Evolutionary conservation across 1,140 invertebrate genomes (phyloP).

Genomic region (Cydia amplana): DNA sequence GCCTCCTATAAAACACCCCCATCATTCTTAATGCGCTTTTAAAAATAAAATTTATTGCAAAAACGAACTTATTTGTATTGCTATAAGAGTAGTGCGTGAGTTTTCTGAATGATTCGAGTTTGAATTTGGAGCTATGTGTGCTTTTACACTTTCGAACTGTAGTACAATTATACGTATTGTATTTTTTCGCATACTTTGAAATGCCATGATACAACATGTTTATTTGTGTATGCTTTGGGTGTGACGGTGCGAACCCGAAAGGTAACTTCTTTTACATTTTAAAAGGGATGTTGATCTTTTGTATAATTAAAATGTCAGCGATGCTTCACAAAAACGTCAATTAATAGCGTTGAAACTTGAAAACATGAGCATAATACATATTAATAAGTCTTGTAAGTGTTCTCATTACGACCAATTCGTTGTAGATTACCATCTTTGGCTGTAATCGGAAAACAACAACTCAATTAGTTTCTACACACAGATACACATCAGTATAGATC

Average conservation of each 20-base stretch:
- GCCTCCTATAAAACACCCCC: conserved; percentile 29
- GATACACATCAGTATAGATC: conserved; percentile 45
- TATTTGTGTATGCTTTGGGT: conserved; percentile 25
- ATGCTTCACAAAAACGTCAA: conserved; percentile 49
- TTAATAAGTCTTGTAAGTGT: conserved; percentile 69
- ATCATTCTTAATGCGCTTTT: background rate
- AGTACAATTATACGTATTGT: conserved; percentile 29
- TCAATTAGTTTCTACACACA: conserved; percentile 62
- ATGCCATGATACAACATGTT: conserved; percentile 22
- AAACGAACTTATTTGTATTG: background rate
- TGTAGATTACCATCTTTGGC: conserved; percentile 64
- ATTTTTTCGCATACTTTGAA: conserved; percentile 24
- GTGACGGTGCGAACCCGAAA: background rate
- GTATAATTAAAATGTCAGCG: conserved; percentile 2
- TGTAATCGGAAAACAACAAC: conserved; percentile 59
- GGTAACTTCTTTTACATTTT: background rate
- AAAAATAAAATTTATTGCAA: background rate
- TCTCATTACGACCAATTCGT: conserved; percentile 65
- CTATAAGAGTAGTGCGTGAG: conserved; percentile 8
- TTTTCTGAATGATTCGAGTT: background rate
- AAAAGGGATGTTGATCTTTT: background rate
- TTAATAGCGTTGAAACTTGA: conserved; percentile 54
- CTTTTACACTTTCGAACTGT: conserved; percentile 33
- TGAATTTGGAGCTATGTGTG: conserved; percentile 28
- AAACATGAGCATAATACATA: conserved; percentile 56